A percentile compares a stretch with the other conserved stretches of the same genome.
Conservation (phyloP, 2,888 invertebrate genomes). For the Tholera decimalis region DNA sequence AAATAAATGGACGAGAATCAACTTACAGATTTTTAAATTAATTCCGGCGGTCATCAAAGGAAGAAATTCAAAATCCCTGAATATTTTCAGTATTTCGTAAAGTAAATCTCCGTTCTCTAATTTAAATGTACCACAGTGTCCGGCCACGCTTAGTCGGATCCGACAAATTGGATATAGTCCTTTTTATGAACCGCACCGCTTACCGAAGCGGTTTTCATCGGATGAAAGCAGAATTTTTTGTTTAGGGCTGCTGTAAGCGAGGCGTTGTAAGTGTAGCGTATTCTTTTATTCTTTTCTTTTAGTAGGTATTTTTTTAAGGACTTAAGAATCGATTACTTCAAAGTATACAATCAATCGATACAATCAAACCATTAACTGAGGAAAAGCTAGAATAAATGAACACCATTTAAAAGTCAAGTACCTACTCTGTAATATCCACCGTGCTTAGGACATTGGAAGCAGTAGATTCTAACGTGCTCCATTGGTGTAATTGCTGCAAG, state of each 20-base stretch:
- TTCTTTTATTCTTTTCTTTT: background rate
- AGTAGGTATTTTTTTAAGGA: background rate
- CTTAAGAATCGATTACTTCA: background rate
- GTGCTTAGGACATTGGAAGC: too few species aligned
- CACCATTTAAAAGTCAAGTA: too few species aligned
- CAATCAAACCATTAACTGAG: background rate
- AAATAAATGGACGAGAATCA: conserved; percentile 20
- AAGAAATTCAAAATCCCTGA: conserved; percentile 18
- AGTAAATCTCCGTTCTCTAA: conserved; percentile 62
- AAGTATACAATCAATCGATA: too few species aligned
- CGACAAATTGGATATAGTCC: conserved; percentile 78
- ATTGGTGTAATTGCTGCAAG: too few species aligned
- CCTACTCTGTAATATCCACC: too few species aligned
- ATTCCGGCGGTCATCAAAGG: conserved; percentile 39
- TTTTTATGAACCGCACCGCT: conserved; percentile 73
- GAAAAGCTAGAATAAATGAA: background rate
- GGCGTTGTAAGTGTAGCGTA: conserved; percentile 14
- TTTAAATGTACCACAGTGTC: conserved; percentile 70
- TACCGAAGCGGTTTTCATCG: conserved; percentile 69
- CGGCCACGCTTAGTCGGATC: conserved; percentile 64
- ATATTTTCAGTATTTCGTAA: conserved; percentile 50
- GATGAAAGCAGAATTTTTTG: conserved; percentile 67
- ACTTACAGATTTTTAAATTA: conserved; percentile 36
- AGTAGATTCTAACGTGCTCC: too few species aligned
- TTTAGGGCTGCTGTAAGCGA: conserved; percentile 43